Percentiles rank a stretch among this genome's conserved stretches.
phyloP scores from a whole-genome alignment of 1,140 invertebrate species.

The Dreissena rostriformis region DNA sequence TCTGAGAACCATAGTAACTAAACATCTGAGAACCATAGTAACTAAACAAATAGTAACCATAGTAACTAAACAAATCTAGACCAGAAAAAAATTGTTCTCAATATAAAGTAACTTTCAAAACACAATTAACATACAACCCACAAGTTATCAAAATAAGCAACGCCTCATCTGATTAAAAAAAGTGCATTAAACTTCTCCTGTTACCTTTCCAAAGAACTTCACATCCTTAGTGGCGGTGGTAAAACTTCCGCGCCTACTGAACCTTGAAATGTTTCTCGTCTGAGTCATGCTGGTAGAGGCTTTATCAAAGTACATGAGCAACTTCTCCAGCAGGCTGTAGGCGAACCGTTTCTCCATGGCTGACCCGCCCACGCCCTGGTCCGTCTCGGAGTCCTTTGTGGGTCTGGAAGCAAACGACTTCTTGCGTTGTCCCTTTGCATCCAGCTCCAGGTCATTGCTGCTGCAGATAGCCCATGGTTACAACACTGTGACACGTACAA shows the following conservation, averaged over 20 bases:
- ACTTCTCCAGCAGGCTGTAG: slow-evolving; percentile 97
- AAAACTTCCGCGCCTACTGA: slow-evolving; percentile 95
- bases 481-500: too few species aligned
- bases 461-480: slow-evolving; percentile 4
- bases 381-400: slow-evolving; percentile 72
- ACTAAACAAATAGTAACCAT: too few species aligned
- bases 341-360: slow-evolving; percentile 87
- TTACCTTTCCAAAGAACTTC: slow-evolving; percentile 99
- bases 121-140: neutral
- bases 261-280: slow-evolving; percentile 95
- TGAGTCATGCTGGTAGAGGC: slow-evolving; percentile 99
- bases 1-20: too few species aligned
- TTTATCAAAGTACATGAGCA: slow-evolving; percentile 98
- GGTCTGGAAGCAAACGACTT: slow-evolving; percentile 72
- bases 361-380: slow-evolving; percentile 74
- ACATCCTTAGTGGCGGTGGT: slow-evolving; percentile 98
- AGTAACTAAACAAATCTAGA: too few species aligned
- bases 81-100: too few species aligned
- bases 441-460: slow-evolving; percentile 67
- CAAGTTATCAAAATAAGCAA: neutral
- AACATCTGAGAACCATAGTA: too few species aligned
- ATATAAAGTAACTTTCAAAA: slow-evolving; percentile 7
- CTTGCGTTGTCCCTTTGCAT: slow-evolving; percentile 41
- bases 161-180: too few species aligned
- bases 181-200: neutral